Evolutionary conservation across 2,888 invertebrate species (phyloP), one percentile per base, ranked within the genome.

Genomic region (Cephonodes hylas): DNA sequence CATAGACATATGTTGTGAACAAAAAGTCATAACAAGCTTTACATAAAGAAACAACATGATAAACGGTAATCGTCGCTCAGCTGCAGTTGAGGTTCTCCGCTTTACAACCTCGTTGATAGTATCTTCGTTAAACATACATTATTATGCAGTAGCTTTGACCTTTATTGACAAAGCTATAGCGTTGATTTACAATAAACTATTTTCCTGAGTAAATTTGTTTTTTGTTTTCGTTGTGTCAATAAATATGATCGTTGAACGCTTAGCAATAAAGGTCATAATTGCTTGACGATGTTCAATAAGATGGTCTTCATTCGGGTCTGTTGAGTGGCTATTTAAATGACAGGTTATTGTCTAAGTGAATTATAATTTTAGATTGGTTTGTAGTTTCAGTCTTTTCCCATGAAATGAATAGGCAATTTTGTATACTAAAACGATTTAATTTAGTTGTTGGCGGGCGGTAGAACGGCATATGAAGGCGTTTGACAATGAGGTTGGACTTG

Each of bases 51-150:
- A 48, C 27, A 23, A 48, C 42, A 48, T 18, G 60, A 25, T 60
- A 53, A 60, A 38, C 60, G 42, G 38, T 60, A 60, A 42, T 25
- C 48, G 27, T 60, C 18, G 20, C 27, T 59, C 44, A 18, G 44
- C 27, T 59, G 58, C 58, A 31, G 44, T 10, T 42, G 38, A 58
- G 20, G 58, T 78, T 79, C 79, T 79, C 80, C 80, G 78, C 78
- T 68, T 65, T 68, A 72, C 74, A 80, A 73, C 80, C 81, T 81
- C 74, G 75, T 70, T 76, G 80, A 80, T 79, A 79, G 79, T 71
- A 80, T 80, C 79, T 73, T 57, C 63, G 66, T 62, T 65, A 64
- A 64, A 69, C 67, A 62, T 46, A 34, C 34, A 57, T 42, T 63
- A 31, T n/a, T 62, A 42, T 63, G 31, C 68, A 20, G 31, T 20